Conservation (phyloP, 92 coral and sea anemone genomes). For the Bergia puertoricense region DNA sequence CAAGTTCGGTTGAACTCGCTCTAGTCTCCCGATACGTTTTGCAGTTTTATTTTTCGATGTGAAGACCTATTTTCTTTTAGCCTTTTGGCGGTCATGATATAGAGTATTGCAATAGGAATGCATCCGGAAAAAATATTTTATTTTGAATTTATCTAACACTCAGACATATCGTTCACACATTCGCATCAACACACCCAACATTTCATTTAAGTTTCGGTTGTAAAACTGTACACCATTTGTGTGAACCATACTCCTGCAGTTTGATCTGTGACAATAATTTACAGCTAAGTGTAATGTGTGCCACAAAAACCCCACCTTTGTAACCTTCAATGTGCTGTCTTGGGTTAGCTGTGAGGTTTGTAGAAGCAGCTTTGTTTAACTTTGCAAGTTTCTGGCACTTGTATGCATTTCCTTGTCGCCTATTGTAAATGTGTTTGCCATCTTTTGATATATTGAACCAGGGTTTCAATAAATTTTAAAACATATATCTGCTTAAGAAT, state of each 20-base stretch:
- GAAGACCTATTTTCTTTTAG: constrained; percentile 22
- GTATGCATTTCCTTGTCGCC: constrained; percentile 56
- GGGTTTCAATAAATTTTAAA: background rate
- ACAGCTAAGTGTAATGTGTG: constrained; percentile 1
- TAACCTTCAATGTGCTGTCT: background rate
- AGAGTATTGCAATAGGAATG: background rate
- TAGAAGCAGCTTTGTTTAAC: constrained; percentile 67
- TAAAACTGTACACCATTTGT: constrained; percentile 12
- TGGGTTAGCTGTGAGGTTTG: constrained; percentile 39
- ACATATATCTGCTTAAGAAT: background rate
- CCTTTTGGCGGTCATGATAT: constrained; percentile 56
- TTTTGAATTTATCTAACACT: constrained; percentile 43
- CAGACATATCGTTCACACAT: constrained; percentile 60
- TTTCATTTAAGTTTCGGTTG: constrained; percentile 14
- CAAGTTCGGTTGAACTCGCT: constrained; percentile 49
- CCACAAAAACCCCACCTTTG: constrained; percentile 1
- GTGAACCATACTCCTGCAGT: constrained; percentile 11
- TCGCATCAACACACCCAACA: constrained; percentile 24
- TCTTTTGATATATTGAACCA: constrained; percentile 34
- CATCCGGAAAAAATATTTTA: constrained; percentile 20
- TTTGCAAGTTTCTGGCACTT: constrained; percentile 51
- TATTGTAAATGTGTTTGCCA: constrained; percentile 33
- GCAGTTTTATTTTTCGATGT: constrained; percentile 17
- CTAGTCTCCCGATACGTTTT: constrained; percentile 29
- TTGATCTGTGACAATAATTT: constrained; percentile 23